phyloP scores from a whole-genome alignment of 2,113 vertebrate species.

The Triplophysa siluroides region DNA sequence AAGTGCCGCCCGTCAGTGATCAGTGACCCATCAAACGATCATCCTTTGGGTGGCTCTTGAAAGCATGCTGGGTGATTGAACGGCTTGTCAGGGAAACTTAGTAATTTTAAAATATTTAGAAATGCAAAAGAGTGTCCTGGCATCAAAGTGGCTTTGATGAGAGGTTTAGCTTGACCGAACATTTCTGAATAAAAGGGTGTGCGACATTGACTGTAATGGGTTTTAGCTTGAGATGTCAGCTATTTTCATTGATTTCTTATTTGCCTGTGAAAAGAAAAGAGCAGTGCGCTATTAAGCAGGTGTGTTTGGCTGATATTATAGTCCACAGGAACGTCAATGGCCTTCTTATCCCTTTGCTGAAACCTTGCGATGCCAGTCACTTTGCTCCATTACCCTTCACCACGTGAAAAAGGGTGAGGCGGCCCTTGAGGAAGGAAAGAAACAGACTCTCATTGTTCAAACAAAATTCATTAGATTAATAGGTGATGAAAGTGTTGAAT shows the following conservation, averaged over 20 bases:
- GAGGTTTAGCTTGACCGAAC: conserved; percentile 29
- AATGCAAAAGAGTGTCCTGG: conserved; percentile 27
- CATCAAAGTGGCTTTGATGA: conserved; percentile 24
- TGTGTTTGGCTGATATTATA: conserved; percentile 25
- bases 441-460: background rate
- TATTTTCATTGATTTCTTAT: conserved; percentile 37
- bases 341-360: conserved; percentile 24
- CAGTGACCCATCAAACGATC: background rate
- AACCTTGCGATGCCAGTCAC: conserved; percentile 11
- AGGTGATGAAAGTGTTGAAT: background rate
- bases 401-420: background rate
- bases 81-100: conserved; percentile 31
- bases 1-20: background rate
- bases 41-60: conserved; percentile 9
- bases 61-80: conserved; percentile 8
- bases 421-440: conserved; percentile 26
- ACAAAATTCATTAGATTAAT: conserved; percentile 12
- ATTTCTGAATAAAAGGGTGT: conserved; percentile 24
- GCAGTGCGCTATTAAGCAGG: conserved; percentile 10
- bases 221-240: conserved; percentile 5
- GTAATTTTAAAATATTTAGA: conserved; percentile 36
- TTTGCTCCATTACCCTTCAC: conserved; percentile 35
- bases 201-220: conserved; percentile 27
- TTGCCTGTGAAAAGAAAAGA: conserved; percentile 18
- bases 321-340: background rate